Evolutionary conservation across 2,888 invertebrate genomes (phyloP), one percentile per base, ranked within the genome.

Genomic region (Cecidostiba fungosa): DNA sequence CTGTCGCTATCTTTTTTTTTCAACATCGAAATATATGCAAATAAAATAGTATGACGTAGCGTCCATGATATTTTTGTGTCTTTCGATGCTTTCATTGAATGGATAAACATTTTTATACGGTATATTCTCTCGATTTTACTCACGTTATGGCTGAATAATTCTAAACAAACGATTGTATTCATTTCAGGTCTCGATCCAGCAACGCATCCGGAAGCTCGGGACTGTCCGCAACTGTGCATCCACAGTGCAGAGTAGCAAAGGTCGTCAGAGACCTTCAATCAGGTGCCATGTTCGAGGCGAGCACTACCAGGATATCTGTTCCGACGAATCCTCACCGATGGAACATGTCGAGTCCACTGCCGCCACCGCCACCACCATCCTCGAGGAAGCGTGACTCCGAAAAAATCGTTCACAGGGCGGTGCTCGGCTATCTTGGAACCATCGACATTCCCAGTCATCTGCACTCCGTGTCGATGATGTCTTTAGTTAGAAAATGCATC

Each of bases 351-450:
- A 92, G 91, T 86, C 92, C 92, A 16, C 89, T 93, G 59, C 93
- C 94, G 6, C 93, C 93, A 4, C 94, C 94, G 12, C 93, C 93
- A 5, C 93, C 93, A 0, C 92, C 92, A 23, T 82, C 91, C 26
- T 91, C 90, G 23, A 87, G 92, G 77, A 92, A 92, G 80, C 88
- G 93, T 76, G 93, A 93, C 83, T 91, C 92, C 0, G 93, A 93
- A 74, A 92, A 93, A 86, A 95, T 97, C 12, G 97, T 97, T 87
- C 97, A 97, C 91, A 96, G 97, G 89, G 97, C 97, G 0, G 96
- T 99, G 2, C 98, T 99, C 0, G 98, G 98, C 0, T 99, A 99
- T 93, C 94, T 99, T 76, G 99, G 99, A 32, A 98, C 99, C 1
- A 98, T 99, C 87, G 99, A 99, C 94, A 98, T 99, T 94, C 98